Conservation (phyloP, 2,797 vertebrate genomes). For the Pseudochromis fuscus region DNA sequence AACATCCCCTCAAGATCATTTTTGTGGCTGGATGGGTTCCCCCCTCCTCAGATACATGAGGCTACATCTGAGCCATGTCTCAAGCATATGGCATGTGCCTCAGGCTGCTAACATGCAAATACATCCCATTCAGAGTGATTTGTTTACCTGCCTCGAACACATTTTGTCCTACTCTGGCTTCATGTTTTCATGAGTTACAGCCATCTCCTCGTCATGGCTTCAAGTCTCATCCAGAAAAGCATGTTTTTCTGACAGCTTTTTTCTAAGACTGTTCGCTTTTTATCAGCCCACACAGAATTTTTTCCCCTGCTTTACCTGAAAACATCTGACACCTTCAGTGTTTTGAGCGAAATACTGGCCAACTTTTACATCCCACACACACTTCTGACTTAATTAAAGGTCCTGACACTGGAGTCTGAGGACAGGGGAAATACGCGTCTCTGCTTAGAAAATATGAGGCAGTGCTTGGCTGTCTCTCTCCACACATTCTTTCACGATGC, state of each 20-base stretch:
- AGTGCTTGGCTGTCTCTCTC: constrained; percentile 27
- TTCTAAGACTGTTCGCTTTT: neutral
- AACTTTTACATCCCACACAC: constrained; percentile 55
- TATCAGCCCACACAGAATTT: constrained; percentile 34
- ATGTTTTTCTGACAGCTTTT: constrained; percentile 41
- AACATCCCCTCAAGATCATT: constrained; percentile 16
- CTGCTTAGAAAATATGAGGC: constrained; percentile 29
- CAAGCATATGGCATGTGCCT: constrained; percentile 7
- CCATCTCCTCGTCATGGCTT: constrained; percentile 23
- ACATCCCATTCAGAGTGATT: neutral
- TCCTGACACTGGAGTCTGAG: constrained; percentile 26
- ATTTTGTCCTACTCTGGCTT: neutral
- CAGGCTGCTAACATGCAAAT: constrained; percentile 24
- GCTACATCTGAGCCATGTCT: constrained; percentile 18
- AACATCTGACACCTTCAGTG: constrained; percentile 38
- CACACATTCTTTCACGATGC: constrained; percentile 51
- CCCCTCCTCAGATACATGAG: constrained; percentile 9
- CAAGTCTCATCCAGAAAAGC: constrained; percentile 25
- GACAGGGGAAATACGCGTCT: constrained; percentile 39
- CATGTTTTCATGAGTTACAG: constrained; percentile 26
- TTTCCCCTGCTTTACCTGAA: constrained; percentile 29
- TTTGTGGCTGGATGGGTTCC: constrained; percentile 30
- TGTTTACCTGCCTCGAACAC: constrained; percentile 28
- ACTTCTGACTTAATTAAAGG: constrained; percentile 61
- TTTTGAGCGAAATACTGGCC: constrained; percentile 40